Base-by-base conservation (phyloP, 2,888 invertebrate genomes). In the Omphaloscelis lunosa region DNA sequence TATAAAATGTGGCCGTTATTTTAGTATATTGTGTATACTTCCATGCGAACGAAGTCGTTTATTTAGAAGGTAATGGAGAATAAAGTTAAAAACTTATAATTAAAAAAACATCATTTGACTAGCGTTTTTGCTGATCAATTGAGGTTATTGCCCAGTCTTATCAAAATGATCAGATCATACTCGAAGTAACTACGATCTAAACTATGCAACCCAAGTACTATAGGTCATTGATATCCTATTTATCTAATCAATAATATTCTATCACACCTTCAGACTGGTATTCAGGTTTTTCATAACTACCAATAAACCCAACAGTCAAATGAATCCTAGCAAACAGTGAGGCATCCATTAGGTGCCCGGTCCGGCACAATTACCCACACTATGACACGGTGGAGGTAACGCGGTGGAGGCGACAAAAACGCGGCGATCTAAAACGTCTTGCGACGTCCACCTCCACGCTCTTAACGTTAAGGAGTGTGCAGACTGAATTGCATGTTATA, bases 401-500 rank as follows among this genome's bases (percentile, higher is more conserved):
- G 68, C 39, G 56, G 58, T 27, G 84, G 75, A 84, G 80, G 48
- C n/a, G 59, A 84, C 63, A 75, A 69, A 71, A 72, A 80, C 68
- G 34, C 48, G 17, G 9, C 85, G 61, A 75, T 82, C 59, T 69
- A 48, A 72, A 84, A 80, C 69, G 51, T 82, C 70, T 79, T 71
- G 41, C 59, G 59, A 79, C 67, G 48, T 56, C 71, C 71, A 8
- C 70, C 45, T 34, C 12, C 15, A 45, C 29, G 71, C 61, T 75
- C 56, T 80, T 56, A 72, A 58, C 34, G 17, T 80, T 45, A 72
- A 27, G 56, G 34, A 74, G 63, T 7, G 3, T 20, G 23, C 51
- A 84, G 3, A 75, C 41, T 12, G 23, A 53, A 34, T 15, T 27
- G 7, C 12, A 34, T 7, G n/a, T 5, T n/a, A n/a, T n/a, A n/a